Evolutionary conservation across 2,888 invertebrate genomes (phyloP).

Genomic region (Ectobius pallidus): DNA sequence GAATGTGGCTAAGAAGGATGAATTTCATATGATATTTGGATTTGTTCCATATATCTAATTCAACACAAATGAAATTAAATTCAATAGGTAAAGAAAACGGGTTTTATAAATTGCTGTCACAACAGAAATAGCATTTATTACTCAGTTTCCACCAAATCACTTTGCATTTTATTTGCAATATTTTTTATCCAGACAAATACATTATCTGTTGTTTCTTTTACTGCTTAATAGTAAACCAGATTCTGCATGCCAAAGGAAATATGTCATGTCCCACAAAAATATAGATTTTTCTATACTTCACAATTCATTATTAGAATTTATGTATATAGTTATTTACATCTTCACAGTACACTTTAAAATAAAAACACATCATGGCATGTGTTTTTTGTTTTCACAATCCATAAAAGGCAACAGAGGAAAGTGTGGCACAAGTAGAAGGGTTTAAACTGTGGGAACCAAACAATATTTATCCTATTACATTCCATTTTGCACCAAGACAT

Average conservation of each 20-base stretch:
- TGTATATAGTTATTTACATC: slow-evolving; percentile 25
- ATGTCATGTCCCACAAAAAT: slow-evolving; percentile 25
- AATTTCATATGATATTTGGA: no score
- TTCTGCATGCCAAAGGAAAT: slow-evolving; percentile 20
- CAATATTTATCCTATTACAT: slow-evolving; percentile 15
- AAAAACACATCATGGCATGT: slow-evolving; percentile 29
- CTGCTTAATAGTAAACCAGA: neutral
- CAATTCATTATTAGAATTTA: slow-evolving; percentile 27
- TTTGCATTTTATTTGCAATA: slow-evolving; percentile 18
- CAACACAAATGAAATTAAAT: no score
- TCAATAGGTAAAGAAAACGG: no score
- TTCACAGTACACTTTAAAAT: slow-evolving; percentile 25
- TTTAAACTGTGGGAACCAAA: slow-evolving; percentile 19
- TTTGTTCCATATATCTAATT: no score
- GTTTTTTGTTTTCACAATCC: slow-evolving; percentile 11
- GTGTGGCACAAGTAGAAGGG: slow-evolving; percentile 28
- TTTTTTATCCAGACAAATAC: slow-evolving; percentile 22
- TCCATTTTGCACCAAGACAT: slow-evolving; percentile 20
- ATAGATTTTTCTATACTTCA: slow-evolving; percentile 28
- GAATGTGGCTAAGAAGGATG: no score
- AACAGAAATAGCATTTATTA: slow-evolving; percentile 20
- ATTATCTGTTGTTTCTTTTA: neutral
- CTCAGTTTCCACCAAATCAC: slow-evolving; percentile 28
- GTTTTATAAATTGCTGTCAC: slow-evolving; percentile 15
- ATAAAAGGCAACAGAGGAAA: slow-evolving; percentile 26